Evolutionary conservation across 2,797 vertebrate species (phyloP), one percentile per base, ranked within the genome.

Genomic region (Neosilurus mollespiculum): DNA sequence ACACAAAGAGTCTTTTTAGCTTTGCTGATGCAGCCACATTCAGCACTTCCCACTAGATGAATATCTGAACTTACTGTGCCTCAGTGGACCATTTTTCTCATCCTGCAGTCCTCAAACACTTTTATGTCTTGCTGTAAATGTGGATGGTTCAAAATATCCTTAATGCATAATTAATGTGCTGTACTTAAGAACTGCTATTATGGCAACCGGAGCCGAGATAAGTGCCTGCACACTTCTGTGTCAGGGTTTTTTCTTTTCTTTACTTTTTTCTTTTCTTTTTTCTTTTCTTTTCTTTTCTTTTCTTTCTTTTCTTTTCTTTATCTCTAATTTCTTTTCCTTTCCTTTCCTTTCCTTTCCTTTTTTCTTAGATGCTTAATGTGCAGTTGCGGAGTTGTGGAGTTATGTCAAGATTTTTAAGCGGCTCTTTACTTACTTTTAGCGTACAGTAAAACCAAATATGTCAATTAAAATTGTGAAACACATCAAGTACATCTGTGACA

Each of bases 101-200:
- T 56, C 51, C 65, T 65, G 43, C 59, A 20, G 22, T 18, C 59
- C 54, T 78, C 15, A 1, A 73, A 34, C 51, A 34, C 76, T 61
- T 75, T 85, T 8, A 67, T 70, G 54, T 67, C 34, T 75, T 75
- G 22, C 70, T 72, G 64, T 66, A 70, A 81, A 81, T 51, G 62
- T 69, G 77, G 22, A 15, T 10, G 30, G 59, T 69, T 15, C 80
- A 84, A 73, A 78, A 62, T 78, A 73, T 85, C 81, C 87, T 89
- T 90, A 86, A 92, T 94, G 89, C 77, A 93, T 94, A 90, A 92
- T 94, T 94, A 91, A 94, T 93, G 91, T 89, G 84, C 66, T 89
- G 83, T 73, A 78, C 81, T 85, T 87, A 86, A 81, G 80, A 84
- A 84, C 79, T 88, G 85, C 87, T 91, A 86, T 90, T 83, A 83